phyloP scores from a whole-genome alignment of 1,140 invertebrate genomes.

The Zaprionus ornatus region DNA sequence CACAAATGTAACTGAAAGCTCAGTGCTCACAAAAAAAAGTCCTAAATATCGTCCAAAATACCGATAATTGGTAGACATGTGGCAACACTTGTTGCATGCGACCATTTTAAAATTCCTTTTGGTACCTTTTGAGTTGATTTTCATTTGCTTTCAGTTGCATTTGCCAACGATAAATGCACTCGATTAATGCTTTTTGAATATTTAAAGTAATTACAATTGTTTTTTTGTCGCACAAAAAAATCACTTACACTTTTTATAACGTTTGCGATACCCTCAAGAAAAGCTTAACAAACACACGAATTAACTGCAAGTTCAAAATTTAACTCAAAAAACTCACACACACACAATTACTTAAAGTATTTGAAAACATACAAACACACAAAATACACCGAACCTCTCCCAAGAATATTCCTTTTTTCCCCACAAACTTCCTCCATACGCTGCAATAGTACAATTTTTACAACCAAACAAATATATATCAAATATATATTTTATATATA shows the following conservation, averaged over 20 bases:
- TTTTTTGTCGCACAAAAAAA: constrained; percentile 63
- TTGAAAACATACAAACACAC: constrained; percentile 56
- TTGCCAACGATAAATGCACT: constrained; percentile 54
- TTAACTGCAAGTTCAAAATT: constrained; percentile 71
- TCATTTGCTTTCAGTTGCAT: constrained; percentile 72
- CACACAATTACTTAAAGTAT: constrained; percentile 78
- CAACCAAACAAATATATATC: constrained; percentile 78
- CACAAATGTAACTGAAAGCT: constrained; percentile 57
- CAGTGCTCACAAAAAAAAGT: constrained; percentile 24
- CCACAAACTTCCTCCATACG: constrained; percentile 80
- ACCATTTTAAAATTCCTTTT: constrained; percentile 18
- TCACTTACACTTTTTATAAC: constrained; percentile 33
- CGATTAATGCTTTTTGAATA: constrained; percentile 80
- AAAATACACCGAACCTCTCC: constrained; percentile 22
- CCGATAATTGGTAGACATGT: neutral
- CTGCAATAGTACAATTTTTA: constrained; percentile 84
- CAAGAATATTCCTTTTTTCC: constrained; percentile 22
- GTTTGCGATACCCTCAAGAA: constrained; percentile 21
- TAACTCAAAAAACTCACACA: constrained; percentile 52
- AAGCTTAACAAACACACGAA: constrained; percentile 47
- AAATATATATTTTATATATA: constrained; percentile 79
- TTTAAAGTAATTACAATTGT: constrained; percentile 82
- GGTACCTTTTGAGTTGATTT: constrained; percentile 9
- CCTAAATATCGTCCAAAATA: constrained; percentile 10
- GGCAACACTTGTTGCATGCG: constrained; percentile 26